Evolutionary conservation across 1,140 invertebrate genomes (phyloP), one percentile per base, ranked within the genome.

Genomic region (Bombus superbus): DNA sequence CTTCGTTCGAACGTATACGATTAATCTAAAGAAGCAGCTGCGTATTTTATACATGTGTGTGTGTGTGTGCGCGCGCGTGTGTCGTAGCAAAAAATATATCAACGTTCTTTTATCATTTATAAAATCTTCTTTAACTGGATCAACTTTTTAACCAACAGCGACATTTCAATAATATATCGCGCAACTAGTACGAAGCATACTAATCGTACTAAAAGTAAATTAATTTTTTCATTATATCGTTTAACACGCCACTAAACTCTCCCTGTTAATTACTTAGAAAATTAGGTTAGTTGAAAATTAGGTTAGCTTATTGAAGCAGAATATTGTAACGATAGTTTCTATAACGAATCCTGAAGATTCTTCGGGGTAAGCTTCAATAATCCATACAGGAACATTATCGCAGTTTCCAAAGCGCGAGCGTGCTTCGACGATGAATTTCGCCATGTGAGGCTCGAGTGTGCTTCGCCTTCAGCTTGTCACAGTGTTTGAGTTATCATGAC

Each of bases 401-500:
- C 22, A 11, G 22, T 75, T 35, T 38, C 32, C 11, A 10, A 28
- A 35, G 22, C 40, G 38, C 3, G 8, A 68, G 42, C 42, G 25
- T 38, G 42, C 18, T 18, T n/a, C 18, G 15, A n/a, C 28, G n/a
- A 32, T 44, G 76, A 64, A 32, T 80, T 73, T 64, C 42, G n/a
- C 18, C 76, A 18, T 18, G 73, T 15, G 53, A 42, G 18, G 15
- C 53, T 84, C 32, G 42, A 80, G 25, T 25, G 35, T 40, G 53
- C 38, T 71, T 42, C 64, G 68, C 44, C 32, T 80, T 53, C 64
- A 35, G 11, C 35, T 64, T 80, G 68, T 80, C 68, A 73, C 32
- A 13, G 32, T 64, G 53, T 85, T 59, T 62, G 77, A 85, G 76
- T 80, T 85, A 85, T 85, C 76, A 40, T 80, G 83, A 79, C 83